Evolutionary conservation across 2,888 invertebrate genomes (phyloP), one percentile per base, ranked within the genome.

Genomic region (Prosapia bicincta): DNA sequence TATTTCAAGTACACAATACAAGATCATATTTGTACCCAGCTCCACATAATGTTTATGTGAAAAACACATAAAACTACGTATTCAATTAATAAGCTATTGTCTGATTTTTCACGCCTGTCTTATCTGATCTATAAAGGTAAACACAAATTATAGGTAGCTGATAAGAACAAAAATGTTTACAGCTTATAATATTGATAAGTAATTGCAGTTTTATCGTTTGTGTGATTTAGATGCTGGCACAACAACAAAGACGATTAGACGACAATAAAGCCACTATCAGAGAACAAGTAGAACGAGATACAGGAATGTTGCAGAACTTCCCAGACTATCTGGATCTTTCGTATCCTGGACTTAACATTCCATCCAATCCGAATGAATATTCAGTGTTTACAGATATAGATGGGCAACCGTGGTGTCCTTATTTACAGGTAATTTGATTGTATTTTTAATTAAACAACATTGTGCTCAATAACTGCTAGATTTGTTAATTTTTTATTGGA

Each of bases 241-340:
- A 75, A 65, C 76, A 68, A 25, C 72, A 43, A 15, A 70, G 67
- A 67, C 26, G 71, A 54, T 26, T 68, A 71, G 74, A 66, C 54
- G 54, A 69, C 69, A 30, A 54, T 54, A 69, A 68, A 28, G 69
- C 69, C 10, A 76, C 38, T 30, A 65, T 67, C 23, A 26, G 69
- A 20, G 72, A 72, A 23, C 66, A 68, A 66, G 66, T 70, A 38
- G 75, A 70, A 13, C 66, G 73, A 65, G 70, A 67, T 7, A 65
- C 69, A 32, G 70, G 25, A 10, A 72, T 76, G 76, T 72, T 76
- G 26, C 76, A 73, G 28, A 76, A 72, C 70, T 75, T 71, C 67
- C 67, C 71, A 24, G 75, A 75, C 71, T 75, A 75, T 28, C 25
- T 72, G 71, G 75, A 71, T 54, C 68, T 71, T 5, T 71, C 75